Evolutionary conservation across 1,140 invertebrate genomes (phyloP), one percentile per base, ranked within the genome.

Genomic region (Pseudachorutes palmiensis): DNA sequence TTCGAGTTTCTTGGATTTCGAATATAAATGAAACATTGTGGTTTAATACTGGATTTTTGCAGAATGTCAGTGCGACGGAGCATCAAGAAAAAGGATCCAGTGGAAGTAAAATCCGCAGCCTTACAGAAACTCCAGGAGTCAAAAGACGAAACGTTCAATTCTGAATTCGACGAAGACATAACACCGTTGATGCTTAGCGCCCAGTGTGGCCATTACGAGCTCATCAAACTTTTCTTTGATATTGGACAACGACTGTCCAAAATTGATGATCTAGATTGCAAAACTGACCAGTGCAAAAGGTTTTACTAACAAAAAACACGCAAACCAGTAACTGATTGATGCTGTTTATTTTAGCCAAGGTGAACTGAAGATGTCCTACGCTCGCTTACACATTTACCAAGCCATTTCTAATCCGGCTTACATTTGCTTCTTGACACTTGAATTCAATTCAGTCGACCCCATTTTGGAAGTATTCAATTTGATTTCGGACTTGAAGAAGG

Each of bases 121-220:
- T 41, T 62, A 12, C 22, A 66, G 2, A 16, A 14, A 12, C 62
- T 48, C 5, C 5, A 62, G 29, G 12, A 5, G 14, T 22, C 9
- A 9, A 45, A 45, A 36, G 29, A 24, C 61, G 2, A 62, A 41
- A 24, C 26, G 9, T 67, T 67, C 28, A 60, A 64, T 41, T 62
- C 81, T 0, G 82, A 85, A 62, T 90, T 87, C 77, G 85, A 85
- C 0, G 81, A 84, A 16, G 83, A 88, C 70, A 82, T 88, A 2
- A 90, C 87, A 0, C 88, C 88, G 0, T 79, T 90, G 19, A 84
- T 87, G 48, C 78, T 90, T 1, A 87, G 88, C 1, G 85, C 87
- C 9, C 85, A 88, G 69, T 80, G 80, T 33, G 87, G 87, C 32
- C 85, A 87, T 72, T 86, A 83, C 71, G 85, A 88, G 74, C 84